These are phyloP conservation scores for Drosophila hydei DNA, from an alignment of 1,140 invertebrate genomes.

Conservation along the genomic window DNA sequence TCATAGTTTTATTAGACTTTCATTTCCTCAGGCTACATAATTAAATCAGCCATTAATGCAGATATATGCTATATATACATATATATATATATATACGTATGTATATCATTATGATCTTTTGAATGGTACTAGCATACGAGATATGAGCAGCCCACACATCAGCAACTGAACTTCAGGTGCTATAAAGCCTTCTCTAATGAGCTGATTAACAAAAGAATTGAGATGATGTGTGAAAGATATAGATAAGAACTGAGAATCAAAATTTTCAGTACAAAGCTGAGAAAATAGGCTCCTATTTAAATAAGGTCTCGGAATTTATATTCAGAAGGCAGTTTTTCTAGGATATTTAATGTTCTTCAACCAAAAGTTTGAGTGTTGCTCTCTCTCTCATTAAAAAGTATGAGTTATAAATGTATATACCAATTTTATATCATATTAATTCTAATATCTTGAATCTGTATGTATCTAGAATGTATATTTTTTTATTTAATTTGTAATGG, in stretches of 20 bases:
- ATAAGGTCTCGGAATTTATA: no score
- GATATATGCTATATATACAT: constrained; percentile 32
- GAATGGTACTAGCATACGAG: neutral
- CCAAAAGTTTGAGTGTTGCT: no score
- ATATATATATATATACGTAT: neutral
- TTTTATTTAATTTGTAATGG: constrained; percentile 4
- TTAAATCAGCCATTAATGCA: constrained; percentile 62
- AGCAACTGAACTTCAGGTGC: constrained; percentile 1
- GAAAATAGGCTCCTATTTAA: neutral
- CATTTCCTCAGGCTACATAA: constrained; percentile 52
- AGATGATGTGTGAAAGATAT: constrained; percentile 1
- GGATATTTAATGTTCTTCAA: no score
- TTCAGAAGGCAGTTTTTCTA: no score
- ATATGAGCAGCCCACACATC: neutral
- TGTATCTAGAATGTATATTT: no score
- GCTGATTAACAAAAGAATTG: neutral
- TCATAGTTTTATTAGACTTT: constrained; percentile 9
- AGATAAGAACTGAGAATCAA: constrained; percentile 11
- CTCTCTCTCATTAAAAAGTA: no score
- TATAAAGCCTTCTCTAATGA: constrained; percentile 34
- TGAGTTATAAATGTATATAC: no score
- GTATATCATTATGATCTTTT: constrained; percentile 14
- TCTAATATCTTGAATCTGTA: no score
- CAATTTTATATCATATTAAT: no score
- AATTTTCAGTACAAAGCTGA: neutral